Evolutionary conservation across 2,113 vertebrate species (phyloP), one percentile per base, ranked within the genome.

Genomic region (Nycticorax nycticorax): DNA sequence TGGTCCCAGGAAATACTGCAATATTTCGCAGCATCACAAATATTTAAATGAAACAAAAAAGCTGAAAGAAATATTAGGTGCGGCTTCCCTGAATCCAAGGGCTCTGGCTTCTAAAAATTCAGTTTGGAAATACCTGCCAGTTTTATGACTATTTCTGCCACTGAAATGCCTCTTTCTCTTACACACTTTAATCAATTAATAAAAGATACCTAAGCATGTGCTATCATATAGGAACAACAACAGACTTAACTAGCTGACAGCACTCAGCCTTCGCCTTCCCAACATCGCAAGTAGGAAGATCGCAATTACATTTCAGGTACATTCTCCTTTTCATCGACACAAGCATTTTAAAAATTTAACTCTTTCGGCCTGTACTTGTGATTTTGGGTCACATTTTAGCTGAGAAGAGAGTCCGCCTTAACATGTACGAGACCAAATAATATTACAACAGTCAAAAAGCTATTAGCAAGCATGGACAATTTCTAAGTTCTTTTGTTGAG

Each of bases 1-100:
- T 1, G 6, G 32, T 73, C 2, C 23, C 41, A 41, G 32, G 56
- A 27, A 74, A 62, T 43, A 43, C 75, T 0, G 0, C 27, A 47
- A 5, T 62, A 77, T 53, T 63, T 88, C 21, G n/a, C 71, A 88
- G 55, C 27, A 28, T 12, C 47, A 33, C 5, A 73, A 60, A 47
- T 35, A 43, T 33, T 83, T 55, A 66, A 77, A 80, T 39, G 32
- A 30, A 80, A 77, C 26, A 74, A 73, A 80, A 84, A 48, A 33
- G 14, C 33, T 37, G 47, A 59, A 81, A 60, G 47, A 85, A 77
- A 64, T 16, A 63, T 8, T 41, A 55, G 64, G 18, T 20, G 50
- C 0, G 9, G 5, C 32, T 77, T 89, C 41, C 43, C 16, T 14
- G 30, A 74, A 78, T 53, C 35, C 17, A 96, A 66, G 53, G 20